Base-by-base conservation (phyloP, 2,888 invertebrate genomes). In the Mythimna loreyi region DNA sequence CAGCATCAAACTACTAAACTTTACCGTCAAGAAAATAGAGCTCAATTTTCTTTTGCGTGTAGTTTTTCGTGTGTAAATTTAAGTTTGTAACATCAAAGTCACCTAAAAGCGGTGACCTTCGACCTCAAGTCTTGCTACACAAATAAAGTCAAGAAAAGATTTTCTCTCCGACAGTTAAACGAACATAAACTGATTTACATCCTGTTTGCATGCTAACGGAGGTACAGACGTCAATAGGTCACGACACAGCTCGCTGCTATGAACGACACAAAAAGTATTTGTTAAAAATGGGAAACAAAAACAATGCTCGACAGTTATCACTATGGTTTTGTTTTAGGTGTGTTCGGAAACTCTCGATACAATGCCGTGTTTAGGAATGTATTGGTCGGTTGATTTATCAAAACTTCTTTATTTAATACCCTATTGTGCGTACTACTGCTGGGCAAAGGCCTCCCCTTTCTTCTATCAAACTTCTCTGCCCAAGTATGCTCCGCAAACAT, bases 141-240 rank as follows among this genome's bases (percentile, higher is more conserved):
- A 89, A 87, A 89, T 88, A 87, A 83, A 84, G 84, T 87, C 82
- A 86, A 86, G 85, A 85, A 89, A 87, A 87, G 82, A 86, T 86
- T 86, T 85, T 86, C 84, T 87, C 85, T 86, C 81, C 82, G 86
- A 86, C 86, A 88, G 86, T 85, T 80, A 86, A 83, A 86, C 85
- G 85, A 81, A 69, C 74, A 72, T 88, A 88, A 81, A 90, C 90
- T 87, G 89, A 89, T 90, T 88, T 87, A 89, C 87, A 89, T 88
- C 85, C 86, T 67, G 86, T 85, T 86, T 86, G 84, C 84, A 86
- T 89, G 84, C 86, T 86, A 83, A 85, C 80, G 81, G 84, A 67
- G 76, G 78, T 84, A 63, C 58, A 74, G 70, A 81, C 77, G 87
- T 85, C 87, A 85, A 76, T 75, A 84, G 88, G 81, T 88, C 87